phyloP scores from a whole-genome alignment of 2,113 vertebrate species.

The Chloropsis cyanopogon region DNA sequence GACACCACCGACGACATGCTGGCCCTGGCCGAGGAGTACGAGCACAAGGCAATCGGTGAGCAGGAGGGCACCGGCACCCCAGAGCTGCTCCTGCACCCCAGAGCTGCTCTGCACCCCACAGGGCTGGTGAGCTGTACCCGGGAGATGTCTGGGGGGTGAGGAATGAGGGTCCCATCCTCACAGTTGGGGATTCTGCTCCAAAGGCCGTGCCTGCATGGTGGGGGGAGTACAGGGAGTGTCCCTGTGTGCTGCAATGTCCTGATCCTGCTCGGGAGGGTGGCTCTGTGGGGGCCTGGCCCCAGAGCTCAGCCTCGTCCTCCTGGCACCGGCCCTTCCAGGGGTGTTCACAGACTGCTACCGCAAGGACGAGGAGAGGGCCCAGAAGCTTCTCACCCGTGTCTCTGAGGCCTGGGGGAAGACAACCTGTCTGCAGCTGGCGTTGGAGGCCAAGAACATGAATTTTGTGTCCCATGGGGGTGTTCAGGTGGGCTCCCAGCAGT shows the following conservation, averaged over 20 bases:
- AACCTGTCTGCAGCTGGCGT: conserved; percentile 86
- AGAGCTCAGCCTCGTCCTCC: background rate
- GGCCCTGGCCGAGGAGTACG: conserved; percentile 79
- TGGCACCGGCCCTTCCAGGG: background rate
- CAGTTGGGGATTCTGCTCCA: fast-evolving
- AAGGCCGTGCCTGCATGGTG: fast-evolving
- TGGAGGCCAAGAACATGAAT: conserved; percentile 88
- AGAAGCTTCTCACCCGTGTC: conserved; percentile 83
- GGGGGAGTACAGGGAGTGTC: background rate
- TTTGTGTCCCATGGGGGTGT: conserved; percentile 91
- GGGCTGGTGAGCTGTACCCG: background rate
- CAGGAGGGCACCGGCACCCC: fast-evolving
- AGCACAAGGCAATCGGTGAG: conserved; percentile 87
- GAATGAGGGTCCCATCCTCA: fast-evolving
- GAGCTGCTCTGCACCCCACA: fast-evolving
- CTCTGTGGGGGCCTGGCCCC: fast-evolving
- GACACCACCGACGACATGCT: conserved; percentile 81
- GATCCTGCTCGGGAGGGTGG: background rate
- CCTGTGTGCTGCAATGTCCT: background rate
- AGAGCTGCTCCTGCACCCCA: background rate
- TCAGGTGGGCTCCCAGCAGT: conserved; percentile 77
- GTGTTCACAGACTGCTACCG: conserved; percentile 89
- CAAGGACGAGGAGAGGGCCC: conserved; percentile 80
- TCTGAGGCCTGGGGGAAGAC: conserved; percentile 88
- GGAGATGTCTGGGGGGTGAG: background rate